Conservation (phyloP, 2,797 vertebrate genomes). For the Tokudaia tokunoshimensis region DNA sequence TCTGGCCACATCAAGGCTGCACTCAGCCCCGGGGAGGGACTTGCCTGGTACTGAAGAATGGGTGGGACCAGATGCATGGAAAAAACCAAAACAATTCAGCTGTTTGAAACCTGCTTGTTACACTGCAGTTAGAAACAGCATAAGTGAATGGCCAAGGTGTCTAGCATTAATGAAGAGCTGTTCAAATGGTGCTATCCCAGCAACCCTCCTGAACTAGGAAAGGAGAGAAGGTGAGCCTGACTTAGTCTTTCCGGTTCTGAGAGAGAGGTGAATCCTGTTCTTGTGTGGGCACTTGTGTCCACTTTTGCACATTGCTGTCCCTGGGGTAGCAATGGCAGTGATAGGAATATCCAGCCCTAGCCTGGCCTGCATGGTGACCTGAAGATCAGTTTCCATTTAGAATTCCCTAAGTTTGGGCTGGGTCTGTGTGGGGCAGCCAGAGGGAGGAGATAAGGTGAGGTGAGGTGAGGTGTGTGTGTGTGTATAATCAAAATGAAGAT, state of each 20-base stretch:
- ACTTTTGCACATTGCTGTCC: not conserved
- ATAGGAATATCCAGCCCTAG: not conserved
- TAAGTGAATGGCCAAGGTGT: slow-evolving; percentile 27
- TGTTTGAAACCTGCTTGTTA: slow-evolving; percentile 59
- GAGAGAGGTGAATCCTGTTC: not conserved
- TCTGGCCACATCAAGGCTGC: slow-evolving; percentile 70
- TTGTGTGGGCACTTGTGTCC: not conserved
- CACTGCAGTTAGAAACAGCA: slow-evolving; percentile 28
- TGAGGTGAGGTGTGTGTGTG: too few species aligned
- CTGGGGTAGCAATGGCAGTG: not conserved
- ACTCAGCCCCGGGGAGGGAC: slow-evolving; percentile 30
- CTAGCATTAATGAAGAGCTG: slow-evolving; percentile 48
- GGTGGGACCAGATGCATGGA: slow-evolving; percentile 61
- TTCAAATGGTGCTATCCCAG: slow-evolving; percentile 18
- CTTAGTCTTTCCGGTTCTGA: not conserved
- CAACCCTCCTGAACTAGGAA: slow-evolving; percentile 4
- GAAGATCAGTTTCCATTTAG: not conserved
- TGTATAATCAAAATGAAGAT: not conserved
- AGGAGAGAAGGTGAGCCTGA: slow-evolving; percentile 54
- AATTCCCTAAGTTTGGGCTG: not conserved
- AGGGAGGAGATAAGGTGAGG: not conserved
- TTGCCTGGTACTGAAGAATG: slow-evolving; percentile 50
- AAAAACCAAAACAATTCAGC: slow-evolving; percentile 55
- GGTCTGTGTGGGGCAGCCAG: not conserved
- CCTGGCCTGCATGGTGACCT: not conserved